Evolutionary conservation across 1,140 invertebrate genomes (phyloP).

Genomic region (Bombus soroeensis): DNA sequence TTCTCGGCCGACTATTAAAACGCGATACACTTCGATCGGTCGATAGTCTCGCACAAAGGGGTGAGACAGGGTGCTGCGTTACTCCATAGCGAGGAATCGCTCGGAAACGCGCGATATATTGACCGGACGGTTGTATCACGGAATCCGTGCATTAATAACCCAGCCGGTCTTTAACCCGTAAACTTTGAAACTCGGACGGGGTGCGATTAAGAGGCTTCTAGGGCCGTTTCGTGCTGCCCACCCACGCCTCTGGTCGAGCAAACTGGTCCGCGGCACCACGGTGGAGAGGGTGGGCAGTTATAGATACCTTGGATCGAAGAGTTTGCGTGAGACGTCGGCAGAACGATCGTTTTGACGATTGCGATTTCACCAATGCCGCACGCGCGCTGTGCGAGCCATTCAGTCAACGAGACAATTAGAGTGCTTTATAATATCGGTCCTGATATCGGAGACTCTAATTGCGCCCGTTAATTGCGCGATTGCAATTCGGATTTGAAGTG

Average conservation of each 20-base stretch:
- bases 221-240: slow-evolving; percentile 65
- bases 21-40: slow-evolving; percentile 45
- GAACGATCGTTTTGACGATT: slow-evolving; percentile 68
- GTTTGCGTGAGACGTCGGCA: slow-evolving; percentile 65
- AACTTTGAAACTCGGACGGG: slow-evolving; percentile 76
- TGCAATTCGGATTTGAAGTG: slow-evolving; percentile 16
- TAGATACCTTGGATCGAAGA: slow-evolving; percentile 65
- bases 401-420: slow-evolving; percentile 64
- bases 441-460: slow-evolving; percentile 46
- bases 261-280: slow-evolving; percentile 37
- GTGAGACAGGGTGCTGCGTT: slow-evolving; percentile 5
- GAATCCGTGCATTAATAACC: slow-evolving; percentile 77
- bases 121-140: slow-evolving; percentile 70
- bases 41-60: slow-evolving; percentile 1
- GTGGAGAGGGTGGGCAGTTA: slow-evolving; percentile 39
- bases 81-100: slow-evolving; percentile 60
- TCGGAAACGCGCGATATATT: slow-evolving; percentile 74
- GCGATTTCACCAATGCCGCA: slow-evolving; percentile 47
- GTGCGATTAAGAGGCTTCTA: slow-evolving; percentile 76
- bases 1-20: not conserved
- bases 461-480: slow-evolving; percentile 40
- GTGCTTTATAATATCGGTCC: slow-evolving; percentile 62
- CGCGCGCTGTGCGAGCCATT: slow-evolving; percentile 38
- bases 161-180: slow-evolving; percentile 72
- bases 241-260: slow-evolving; percentile 38